Evolutionary conservation across 2,797 vertebrate genomes (phyloP), one percentile per base, ranked within the genome.

Genomic region (Enteromius radiatus): DNA sequence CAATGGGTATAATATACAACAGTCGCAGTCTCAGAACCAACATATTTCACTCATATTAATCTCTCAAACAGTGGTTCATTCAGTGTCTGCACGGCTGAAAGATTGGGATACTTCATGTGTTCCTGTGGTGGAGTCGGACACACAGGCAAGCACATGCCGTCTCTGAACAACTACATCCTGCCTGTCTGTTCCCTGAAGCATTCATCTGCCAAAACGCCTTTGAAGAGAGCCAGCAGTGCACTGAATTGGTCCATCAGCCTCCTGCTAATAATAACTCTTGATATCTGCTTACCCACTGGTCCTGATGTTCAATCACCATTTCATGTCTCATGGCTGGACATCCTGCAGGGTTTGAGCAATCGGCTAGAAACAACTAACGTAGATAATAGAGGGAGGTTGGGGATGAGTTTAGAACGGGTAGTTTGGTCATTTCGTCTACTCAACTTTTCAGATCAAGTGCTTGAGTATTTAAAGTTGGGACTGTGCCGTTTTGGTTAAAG

Each of bases 181-280:
- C 88, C 88, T 90, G 93, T 93, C 91, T 88, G 87, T 90, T 93
- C 90, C 91, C 89, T 87, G 91, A 31, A 89, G 92, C 92, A 85
- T 87, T 90, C 91, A 92, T 94, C 92, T 93, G 93, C 92, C 89
- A 89, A 88, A 91, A 90, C 83, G 76, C 88, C 92, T 93, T 94
- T 94, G 91, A 93, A 94, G 90, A 89, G 88, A 91, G 86, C 90
- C 91, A 92, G 90, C 88, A 65, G 89, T 91, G 91, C 91, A 80
- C 91, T 93, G 93, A 93, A 94, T 93, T 93, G 89, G 91, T 93
- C 92, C 87, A 89, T 86, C 75, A 90, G 88, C 82, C 84, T 85
- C 81, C 76, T 85, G 78, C 86, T 85, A 85, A 84, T 89, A 84
- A 88, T 89, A 90, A 90, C 90, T 87, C 87, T 61, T 23, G 87